Base-by-base conservation (phyloP, 1,140 invertebrate genomes). In the Papilio helenus region DNA sequence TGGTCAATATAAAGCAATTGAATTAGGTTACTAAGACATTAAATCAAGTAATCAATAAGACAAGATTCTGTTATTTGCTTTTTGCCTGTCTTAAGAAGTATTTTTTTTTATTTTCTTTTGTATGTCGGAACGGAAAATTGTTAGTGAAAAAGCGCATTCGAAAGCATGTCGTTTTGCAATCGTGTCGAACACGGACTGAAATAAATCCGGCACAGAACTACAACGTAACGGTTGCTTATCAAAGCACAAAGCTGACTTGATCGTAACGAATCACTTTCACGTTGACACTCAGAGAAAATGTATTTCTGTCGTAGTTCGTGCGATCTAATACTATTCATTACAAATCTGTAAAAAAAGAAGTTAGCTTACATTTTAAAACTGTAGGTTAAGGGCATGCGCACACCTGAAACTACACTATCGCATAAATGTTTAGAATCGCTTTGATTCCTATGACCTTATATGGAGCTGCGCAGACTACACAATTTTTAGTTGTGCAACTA, bases 201-300 rank as follows among this genome's bases (percentile, higher is more conserved):
- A 74, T 26, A 14, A 51, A 74, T 74, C 72, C 44, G 44, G 20
- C 9, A 51, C 72, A 44, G 12, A 14, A 16, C 23, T 16, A 77
- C 34, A 8, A 39, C 26, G 29, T 77, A 61, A 65, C 55, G 65
- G 55, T 77, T 61, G 10, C 18, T 61, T 77, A 65, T 65, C 29
- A 77, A 77, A 77, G 34, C 49, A 58, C 49, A 58, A 76, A 58
- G 51, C 76, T 34, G 34, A 20, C 34, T 55, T 77, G 26, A 76
- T 76, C 39, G 76, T 77, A 58, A 18, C 76, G 55, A 76, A 76
- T 76, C 51, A 77, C 55, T 77, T 77, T 77, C 76, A 44, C 76
- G 76, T n/a, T 16, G 29, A 77, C 58, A 61, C 51, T 58, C 9
- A 14, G 34, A 18, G n/a, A 74, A 74, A 74, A 74, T 46, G 14